A percentile compares a stretch with the other conserved stretches of the same genome.
Evolutionary conservation across 2,888 invertebrate genomes (phyloP).

Genomic region (Erpobdella octoculata): DNA sequence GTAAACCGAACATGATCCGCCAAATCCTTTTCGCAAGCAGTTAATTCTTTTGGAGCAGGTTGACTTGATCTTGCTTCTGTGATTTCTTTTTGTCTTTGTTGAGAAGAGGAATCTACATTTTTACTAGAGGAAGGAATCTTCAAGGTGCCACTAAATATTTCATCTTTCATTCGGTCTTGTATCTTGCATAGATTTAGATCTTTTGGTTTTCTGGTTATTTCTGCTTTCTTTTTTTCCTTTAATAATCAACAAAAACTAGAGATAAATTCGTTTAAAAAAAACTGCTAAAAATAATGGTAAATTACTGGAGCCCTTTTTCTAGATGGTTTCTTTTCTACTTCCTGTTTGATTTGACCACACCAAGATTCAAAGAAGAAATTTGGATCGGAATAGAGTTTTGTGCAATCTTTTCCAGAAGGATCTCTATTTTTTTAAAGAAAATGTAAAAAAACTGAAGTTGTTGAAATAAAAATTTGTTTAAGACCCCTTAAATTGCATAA

Average conservation of each 20-base stretch:
- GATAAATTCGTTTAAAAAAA: too few species aligned
- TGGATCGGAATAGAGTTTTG: constrained; percentile 24
- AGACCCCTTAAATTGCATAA: background rate
- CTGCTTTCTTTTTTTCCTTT: constrained; percentile 9
- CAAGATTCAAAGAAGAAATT: constrained; percentile 25
- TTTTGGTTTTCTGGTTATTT: constrained; percentile 17
- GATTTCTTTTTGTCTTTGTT: too few species aligned
- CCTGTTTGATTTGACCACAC: constrained; percentile 22
- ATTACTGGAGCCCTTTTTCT: constrained; percentile 21
- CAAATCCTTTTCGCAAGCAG: background rate
- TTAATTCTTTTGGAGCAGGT: background rate
- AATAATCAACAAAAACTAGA: background rate
- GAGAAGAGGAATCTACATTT: too few species aligned
- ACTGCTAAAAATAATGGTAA: too few species aligned
- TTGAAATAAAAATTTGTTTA: background rate
- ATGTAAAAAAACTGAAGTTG: background rate
- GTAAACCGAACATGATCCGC: too few species aligned
- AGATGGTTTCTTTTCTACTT: constrained; percentile 28
- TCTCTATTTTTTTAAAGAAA: background rate
- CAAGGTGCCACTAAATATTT: background rate
- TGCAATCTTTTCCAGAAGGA: constrained; percentile 1
- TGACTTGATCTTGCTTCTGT: background rate
- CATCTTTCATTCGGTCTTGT: constrained; percentile 9
- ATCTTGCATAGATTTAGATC: constrained; percentile 7
- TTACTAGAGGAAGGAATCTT: too few species aligned